A percentile compares a stretch with the other conserved stretches of the same genome.
These are phyloP conservation scores for Podilymbus podiceps DNA, from an alignment of 2,113 vertebrate species.

Conservation along the genomic window DNA sequence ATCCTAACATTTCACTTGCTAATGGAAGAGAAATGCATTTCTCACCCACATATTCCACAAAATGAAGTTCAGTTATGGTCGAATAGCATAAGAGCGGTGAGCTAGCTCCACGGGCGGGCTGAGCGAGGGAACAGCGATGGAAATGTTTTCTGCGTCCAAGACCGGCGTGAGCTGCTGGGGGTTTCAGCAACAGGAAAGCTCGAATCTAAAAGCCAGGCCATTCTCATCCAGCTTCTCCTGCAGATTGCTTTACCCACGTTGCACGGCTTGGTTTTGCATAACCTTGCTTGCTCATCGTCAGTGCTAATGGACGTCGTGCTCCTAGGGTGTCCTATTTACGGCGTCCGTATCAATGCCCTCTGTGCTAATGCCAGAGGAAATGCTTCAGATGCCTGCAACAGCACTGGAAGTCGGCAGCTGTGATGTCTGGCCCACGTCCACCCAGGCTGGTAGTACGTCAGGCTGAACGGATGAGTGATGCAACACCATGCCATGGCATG, in stretches of 20 bases:
- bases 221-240: background rate
- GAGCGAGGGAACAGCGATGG: background rate
- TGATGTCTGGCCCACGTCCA: background rate
- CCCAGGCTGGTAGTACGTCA: background rate
- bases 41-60: background rate
- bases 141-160: background rate
- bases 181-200: background rate
- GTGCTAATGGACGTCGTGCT: background rate
- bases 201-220: background rate
- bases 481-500: accelerated
- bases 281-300: background rate
- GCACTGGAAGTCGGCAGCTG: background rate
- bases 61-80: background rate
- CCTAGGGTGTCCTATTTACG: background rate
- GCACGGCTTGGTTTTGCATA: background rate
- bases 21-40: background rate
- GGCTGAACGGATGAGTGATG: background rate
- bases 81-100: background rate
- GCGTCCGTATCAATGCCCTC: accelerated
- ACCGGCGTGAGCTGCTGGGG: background rate
- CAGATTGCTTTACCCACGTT: background rate
- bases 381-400: background rate
- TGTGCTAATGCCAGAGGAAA: background rate
- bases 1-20: background rate
- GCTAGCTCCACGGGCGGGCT: background rate